phyloP scores from a whole-genome alignment of 2,113 vertebrate genomes.

The Alouatta palliata region DNA sequence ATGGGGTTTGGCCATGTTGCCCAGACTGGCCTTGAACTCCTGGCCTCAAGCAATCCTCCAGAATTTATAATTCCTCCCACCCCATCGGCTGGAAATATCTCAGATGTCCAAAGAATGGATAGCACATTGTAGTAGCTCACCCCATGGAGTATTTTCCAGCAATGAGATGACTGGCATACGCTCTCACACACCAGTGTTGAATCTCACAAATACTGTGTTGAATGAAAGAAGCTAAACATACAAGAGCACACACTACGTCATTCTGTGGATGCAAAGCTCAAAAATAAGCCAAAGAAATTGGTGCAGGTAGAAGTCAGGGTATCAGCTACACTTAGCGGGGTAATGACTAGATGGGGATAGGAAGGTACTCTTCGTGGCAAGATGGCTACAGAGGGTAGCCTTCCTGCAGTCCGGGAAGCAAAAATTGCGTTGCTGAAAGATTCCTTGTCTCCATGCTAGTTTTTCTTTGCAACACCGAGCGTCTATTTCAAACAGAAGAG shows the following conservation, averaged over 20 bases:
- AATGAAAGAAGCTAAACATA: neutral
- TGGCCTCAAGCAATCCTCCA: neutral
- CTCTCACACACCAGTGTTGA: fast-evolving
- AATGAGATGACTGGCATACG: too few relatives aligned
- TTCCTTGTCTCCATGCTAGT: too few relatives aligned
- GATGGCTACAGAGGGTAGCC: too few relatives aligned
- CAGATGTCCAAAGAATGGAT: neutral
- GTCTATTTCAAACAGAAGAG: neutral
- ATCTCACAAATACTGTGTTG: neutral
- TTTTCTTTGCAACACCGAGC: too few relatives aligned
- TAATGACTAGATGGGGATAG: neutral
- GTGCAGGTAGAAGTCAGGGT: neutral
- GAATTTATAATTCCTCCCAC: too few relatives aligned
- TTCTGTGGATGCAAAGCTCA: neutral
- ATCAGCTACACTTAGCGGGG: neutral
- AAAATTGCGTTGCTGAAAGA: too few relatives aligned
- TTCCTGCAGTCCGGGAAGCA: too few relatives aligned
- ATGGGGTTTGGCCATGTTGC: neutral
- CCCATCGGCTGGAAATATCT: neutral
- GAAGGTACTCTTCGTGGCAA: neutral
- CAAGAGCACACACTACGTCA: neutral
- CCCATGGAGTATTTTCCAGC: neutral
- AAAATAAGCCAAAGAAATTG: neutral
- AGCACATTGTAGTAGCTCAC: fast-evolving
- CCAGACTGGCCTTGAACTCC: neutral